phyloP scores from a whole-genome alignment of 2,888 invertebrate species.

The Sesamia inferens region DNA sequence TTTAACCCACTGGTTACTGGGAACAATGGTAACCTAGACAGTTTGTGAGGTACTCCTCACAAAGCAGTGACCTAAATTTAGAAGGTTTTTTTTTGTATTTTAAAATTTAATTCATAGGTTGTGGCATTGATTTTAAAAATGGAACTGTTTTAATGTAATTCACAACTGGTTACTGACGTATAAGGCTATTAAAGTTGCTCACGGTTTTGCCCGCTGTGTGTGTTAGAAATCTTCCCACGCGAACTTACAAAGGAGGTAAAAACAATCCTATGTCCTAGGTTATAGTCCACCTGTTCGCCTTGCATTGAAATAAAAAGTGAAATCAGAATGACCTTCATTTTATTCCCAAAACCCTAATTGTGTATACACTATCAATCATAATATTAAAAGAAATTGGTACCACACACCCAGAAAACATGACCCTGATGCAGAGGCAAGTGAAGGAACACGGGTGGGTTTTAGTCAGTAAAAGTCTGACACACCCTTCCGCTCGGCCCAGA shows the following conservation, averaged over 20 bases:
- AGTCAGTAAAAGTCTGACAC: too few species aligned
- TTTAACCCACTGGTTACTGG: constrained; percentile 23
- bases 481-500: too few species aligned
- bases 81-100: not conserved
- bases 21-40: constrained; percentile 15
- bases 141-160: not conserved
- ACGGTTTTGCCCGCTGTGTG: not conserved
- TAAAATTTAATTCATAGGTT: not conserved
- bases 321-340: not conserved
- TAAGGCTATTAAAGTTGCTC: not conserved
- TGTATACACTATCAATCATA: too few species aligned
- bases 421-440: too few species aligned
- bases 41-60: not conserved
- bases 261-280: not conserved
- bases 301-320: not conserved
- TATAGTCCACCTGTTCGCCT: not conserved
- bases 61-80: constrained; percentile 8
- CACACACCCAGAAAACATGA: too few species aligned
- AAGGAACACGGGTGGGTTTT: too few species aligned
- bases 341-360: too few species aligned
- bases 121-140: not conserved
- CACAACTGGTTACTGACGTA: not conserved
- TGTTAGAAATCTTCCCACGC: not conserved
- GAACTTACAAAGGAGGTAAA: not conserved
- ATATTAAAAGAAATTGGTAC: too few species aligned